phyloP scores from a whole-genome alignment of 2,113 vertebrate genomes.

The Loxodonta africana region DNA sequence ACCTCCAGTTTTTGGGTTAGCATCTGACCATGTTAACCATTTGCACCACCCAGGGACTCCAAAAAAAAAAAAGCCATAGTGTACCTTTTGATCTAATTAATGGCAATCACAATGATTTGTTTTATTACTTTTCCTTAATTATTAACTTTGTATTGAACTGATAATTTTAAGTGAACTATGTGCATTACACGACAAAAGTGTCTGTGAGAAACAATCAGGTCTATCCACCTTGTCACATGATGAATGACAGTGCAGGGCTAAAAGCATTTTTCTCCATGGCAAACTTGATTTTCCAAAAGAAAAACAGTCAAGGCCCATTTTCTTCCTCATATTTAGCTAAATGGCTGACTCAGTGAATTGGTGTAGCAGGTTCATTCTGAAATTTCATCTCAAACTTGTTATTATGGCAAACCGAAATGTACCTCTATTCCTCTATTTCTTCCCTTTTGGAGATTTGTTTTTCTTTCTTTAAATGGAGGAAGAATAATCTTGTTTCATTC shows the following conservation, averaged over 20 bases:
- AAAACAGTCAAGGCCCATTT: slow-evolving; percentile 7
- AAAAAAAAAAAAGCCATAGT: background rate
- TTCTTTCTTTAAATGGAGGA: background rate
- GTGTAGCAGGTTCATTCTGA: background rate
- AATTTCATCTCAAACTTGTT: background rate
- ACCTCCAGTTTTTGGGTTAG: background rate
- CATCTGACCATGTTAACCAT: too few relatives aligned
- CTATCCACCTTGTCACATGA: background rate
- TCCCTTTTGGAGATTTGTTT: background rate
- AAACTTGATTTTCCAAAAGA: slow-evolving; percentile 18
- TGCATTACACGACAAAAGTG: background rate
- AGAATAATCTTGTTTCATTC: background rate
- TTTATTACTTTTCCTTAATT: slow-evolving; percentile 13
- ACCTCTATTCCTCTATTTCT: background rate
- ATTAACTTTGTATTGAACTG: slow-evolving; percentile 48
- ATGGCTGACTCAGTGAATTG: background rate
- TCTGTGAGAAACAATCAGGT: background rate
- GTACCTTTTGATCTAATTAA: background rate
- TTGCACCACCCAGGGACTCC: background rate
- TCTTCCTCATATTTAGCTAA: background rate
- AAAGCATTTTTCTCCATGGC: slow-evolving; percentile 34
- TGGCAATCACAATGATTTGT: background rate
- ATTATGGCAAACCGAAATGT: background rate
- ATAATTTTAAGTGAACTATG: too few relatives aligned
- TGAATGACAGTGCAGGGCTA: background rate